Percentiles rank a stretch among this genome's conserved stretches.
phyloP scores from a whole-genome alignment of 2,797 vertebrate genomes.

The Pelodytes ibericus region DNA sequence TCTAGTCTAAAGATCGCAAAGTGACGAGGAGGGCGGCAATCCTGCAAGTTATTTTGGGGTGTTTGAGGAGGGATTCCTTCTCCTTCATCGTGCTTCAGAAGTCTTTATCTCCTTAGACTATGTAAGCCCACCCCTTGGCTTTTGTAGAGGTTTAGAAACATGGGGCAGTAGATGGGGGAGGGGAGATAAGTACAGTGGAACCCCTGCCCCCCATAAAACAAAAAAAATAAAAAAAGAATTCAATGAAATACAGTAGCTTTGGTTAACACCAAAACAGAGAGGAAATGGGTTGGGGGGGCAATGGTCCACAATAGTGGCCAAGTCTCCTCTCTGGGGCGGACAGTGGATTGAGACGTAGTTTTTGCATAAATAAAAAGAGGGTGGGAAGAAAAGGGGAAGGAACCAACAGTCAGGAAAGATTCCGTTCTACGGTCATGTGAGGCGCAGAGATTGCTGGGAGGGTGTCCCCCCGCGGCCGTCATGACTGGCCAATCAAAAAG shows the following conservation, averaged over 20 bases:
- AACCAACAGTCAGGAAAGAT: conserved; percentile 88
- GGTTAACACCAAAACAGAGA: conserved; percentile 97
- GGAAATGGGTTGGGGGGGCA: not conserved
- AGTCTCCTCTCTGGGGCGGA: conserved; percentile 82
- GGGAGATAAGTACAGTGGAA: conserved; percentile 45
- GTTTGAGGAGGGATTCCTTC: conserved; percentile 16
- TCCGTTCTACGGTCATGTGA: conserved; percentile 91
- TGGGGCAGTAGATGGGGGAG: conserved; percentile 38
- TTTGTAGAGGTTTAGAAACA: conserved; percentile 32
- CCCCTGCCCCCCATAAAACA: conserved; percentile 32
- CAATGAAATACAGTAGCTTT: conserved; percentile 99
- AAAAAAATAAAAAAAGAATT: conserved; percentile 71
- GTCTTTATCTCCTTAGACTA: conserved; percentile 53
- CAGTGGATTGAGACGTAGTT: conserved; percentile 98
- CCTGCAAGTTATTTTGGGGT: conserved; percentile 41
- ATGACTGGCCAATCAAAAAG: conserved; percentile 99
- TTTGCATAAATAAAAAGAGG: conserved; percentile 96
- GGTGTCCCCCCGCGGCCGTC: conserved; percentile 95
- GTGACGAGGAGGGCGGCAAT: conserved; percentile 39
- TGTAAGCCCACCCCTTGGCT: conserved; percentile 46
- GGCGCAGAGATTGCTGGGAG: conserved; percentile 63
- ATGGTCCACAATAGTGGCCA: conserved; percentile 64
- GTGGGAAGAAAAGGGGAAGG: conserved; percentile 63
- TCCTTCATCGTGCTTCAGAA: conserved; percentile 42
- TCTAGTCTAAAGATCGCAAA: conserved; percentile 55